These are phyloP conservation scores for Eonycteris spelaea DNA, from an alignment of 2,113 vertebrate species.

Conservation along the genomic window DNA sequence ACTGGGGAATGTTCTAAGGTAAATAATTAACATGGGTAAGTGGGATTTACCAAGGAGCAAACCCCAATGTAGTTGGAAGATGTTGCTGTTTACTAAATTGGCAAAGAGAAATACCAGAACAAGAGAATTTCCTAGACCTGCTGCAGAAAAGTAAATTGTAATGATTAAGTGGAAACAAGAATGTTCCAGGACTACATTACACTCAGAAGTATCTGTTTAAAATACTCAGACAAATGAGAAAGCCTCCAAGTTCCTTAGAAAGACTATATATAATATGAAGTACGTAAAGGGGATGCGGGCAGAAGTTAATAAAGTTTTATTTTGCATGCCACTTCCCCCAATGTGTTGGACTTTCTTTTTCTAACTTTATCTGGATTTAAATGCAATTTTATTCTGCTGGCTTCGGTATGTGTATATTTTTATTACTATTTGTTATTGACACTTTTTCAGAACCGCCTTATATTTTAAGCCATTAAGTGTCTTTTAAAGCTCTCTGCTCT, in stretches of 20 bases:
- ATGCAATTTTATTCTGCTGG: not conserved
- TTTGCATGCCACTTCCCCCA: not conserved
- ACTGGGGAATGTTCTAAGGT: not conserved
- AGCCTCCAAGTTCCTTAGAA: not conserved
- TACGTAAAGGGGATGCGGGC: not conserved
- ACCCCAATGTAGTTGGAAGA: not conserved
- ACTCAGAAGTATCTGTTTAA: not conserved
- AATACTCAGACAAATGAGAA: not conserved
- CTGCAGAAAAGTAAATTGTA: not conserved
- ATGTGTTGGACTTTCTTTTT: not conserved
- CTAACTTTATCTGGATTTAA: not conserved
- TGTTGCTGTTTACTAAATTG: not conserved
- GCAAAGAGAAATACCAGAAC: not conserved
- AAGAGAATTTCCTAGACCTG: not conserved
- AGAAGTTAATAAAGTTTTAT: not conserved
- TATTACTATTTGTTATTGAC: not conserved
- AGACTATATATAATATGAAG: not conserved
- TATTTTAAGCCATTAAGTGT: not conserved
- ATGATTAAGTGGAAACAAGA: not conserved
- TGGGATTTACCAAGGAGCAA: not conserved
- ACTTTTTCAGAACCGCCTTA: not conserved
- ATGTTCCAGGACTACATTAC: not conserved
- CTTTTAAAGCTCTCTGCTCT: not conserved
- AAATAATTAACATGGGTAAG: not conserved
- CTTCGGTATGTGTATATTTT: not conserved